Base-by-base conservation (phyloP, 2,113 vertebrate species). In the Caretta caretta region DNA sequence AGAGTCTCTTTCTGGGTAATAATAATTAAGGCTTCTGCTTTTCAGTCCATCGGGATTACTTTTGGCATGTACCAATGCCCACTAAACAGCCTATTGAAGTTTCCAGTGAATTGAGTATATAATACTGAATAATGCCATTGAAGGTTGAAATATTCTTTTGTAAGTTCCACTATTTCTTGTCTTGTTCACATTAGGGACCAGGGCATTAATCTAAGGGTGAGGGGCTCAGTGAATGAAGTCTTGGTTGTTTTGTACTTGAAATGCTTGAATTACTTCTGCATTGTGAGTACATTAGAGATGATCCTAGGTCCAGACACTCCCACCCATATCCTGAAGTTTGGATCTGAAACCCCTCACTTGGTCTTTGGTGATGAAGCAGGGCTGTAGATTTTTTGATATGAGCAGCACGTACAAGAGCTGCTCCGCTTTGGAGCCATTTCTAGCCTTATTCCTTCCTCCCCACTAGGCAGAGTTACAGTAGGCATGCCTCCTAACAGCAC, bases 11-110 rank as follows among this genome's bases (percentile, higher is more conserved):
- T 3, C 93, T 88, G 65, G 95, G 62, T 90, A 80, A 96, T 86
- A 53, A 57, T 90, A 82, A 92, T 51, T 80, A 86, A 95, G 93
- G 86, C 87, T 97, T 95, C 90, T 97, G 94, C 93, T 90, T 97
- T 96, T 57, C 90, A 96, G 93, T 79, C 92, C 75, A 5, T 62
- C 87, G 78, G 93, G 83, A 80, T 94, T 82, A 84, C 92, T 84
- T 94, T 91, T 84, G 96, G 35, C 50, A 11, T 48, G 9, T 93
- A 50, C 80, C 31, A 56, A 42, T 91, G 92, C 94, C 93, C 88
- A 89, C 94, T 25, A 89, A 80, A 80, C 89, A 88, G 90, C 8
- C 86, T 93, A 57, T 46, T 1, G 29, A 90, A 84, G 53, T 42
- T 14, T 95, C 94, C 91, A 46, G 2, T 76, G 96, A 42, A 49